These are phyloP conservation scores for Drosophila sp. DNA, from an alignment of 1,140 invertebrate genomes.

Conservation along the genomic window DNA sequence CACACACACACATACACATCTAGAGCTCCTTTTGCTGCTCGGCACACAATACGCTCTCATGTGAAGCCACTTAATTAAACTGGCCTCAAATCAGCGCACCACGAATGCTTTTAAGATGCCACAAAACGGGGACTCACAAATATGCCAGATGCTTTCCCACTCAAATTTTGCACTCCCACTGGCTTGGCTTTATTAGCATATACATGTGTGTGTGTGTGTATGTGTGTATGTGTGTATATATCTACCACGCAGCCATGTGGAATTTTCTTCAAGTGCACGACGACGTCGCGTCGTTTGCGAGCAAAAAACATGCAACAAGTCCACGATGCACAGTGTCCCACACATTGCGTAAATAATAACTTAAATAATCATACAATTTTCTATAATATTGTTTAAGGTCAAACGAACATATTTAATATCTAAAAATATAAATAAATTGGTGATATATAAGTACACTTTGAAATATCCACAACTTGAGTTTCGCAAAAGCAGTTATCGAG, in stretches of 20 bases:
- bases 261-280: slow-evolving; percentile 47
- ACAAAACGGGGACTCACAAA: slow-evolving; percentile 25
- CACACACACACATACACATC: background rate
- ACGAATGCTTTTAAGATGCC: slow-evolving; percentile 29
- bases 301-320: slow-evolving; percentile 53
- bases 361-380: no score
- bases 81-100: slow-evolving; percentile 30
- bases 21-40: no score
- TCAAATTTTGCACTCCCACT: slow-evolving; percentile 2
- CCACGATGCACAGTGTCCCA: background rate
- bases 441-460: no score
- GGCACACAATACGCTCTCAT: slow-evolving; percentile 13
- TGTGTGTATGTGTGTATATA: background rate
- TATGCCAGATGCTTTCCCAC: slow-evolving; percentile 21
- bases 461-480: no score
- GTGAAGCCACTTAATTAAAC: slow-evolving; percentile 39
- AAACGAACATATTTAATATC: no score
- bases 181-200: slow-evolving; percentile 36
- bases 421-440: no score
- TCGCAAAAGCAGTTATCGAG: no score
- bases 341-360: no score
- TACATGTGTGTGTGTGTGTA: background rate
- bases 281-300: slow-evolving; percentile 58
- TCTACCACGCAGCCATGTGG: slow-evolving; percentile 15
- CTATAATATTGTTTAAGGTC: no score